phyloP scores from a whole-genome alignment of 2,888 invertebrate species.

The Meloe dianella region DNA sequence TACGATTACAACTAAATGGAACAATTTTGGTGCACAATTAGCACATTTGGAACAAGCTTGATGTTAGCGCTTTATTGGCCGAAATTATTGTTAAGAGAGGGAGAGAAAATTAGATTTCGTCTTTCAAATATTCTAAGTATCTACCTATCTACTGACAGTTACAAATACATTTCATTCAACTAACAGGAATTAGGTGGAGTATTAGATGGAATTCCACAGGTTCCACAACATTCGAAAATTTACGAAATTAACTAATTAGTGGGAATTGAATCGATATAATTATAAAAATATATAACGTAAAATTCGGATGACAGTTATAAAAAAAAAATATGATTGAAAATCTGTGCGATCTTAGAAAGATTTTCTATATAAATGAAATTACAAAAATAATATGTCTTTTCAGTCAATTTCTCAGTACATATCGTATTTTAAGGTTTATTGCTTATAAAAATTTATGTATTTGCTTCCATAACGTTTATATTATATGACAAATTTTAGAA shows the following conservation, averaged over 20 bases:
- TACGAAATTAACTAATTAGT: background rate
- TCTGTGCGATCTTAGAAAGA: conserved; percentile 15
- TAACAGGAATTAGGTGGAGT: conserved; percentile 23
- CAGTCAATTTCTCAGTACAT: conserved; percentile 19
- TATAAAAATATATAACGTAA: conserved; percentile 1
- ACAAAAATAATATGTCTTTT: conserved; percentile 29
- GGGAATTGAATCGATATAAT: background rate
- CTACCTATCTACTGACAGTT: conserved; percentile 29
- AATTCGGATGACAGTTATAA: conserved; percentile 3
- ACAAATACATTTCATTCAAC: conserved; percentile 38
- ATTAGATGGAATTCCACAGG: conserved; percentile 24
- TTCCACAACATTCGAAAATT: conserved; percentile 9
- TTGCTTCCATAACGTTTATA: conserved; percentile 12
- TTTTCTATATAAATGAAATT: no score
- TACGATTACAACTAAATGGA: conserved; percentile 18
- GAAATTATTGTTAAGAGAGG: conserved; percentile 13
- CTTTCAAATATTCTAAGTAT: conserved; percentile 26
- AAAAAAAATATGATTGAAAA: conserved; percentile 30
- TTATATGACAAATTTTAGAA: conserved; percentile 11
- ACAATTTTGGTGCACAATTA: conserved; percentile 36
- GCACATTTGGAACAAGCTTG: conserved; percentile 40
- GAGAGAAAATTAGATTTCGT: conserved; percentile 40
- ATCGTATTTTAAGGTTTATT: conserved; percentile 30
- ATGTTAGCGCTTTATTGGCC: conserved; percentile 47
- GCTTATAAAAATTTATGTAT: conserved; percentile 30